Percentiles rank a stretch among this genome's conserved stretches.
These are phyloP conservation scores for Agrotis exclamationis DNA, from an alignment of 2,888 invertebrate genomes.

Conservation along the genomic window DNA sequence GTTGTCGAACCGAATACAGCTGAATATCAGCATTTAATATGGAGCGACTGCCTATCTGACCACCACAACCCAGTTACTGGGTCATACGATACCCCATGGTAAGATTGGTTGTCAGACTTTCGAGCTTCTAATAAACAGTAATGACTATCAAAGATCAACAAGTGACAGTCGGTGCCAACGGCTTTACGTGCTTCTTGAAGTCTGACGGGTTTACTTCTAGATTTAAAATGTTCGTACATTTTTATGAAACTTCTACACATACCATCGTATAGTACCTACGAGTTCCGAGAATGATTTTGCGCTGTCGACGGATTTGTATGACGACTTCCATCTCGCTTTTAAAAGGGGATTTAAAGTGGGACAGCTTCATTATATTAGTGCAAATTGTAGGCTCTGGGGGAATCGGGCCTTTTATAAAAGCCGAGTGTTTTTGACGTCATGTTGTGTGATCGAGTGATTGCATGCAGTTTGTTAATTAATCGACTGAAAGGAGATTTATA, in stretches of 20 bases:
- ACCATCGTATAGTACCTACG: not conserved
- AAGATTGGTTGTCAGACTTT: too few species aligned
- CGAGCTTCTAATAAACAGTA: too few species aligned
- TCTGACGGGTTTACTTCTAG: too few species aligned
- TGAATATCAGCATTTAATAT: too few species aligned
- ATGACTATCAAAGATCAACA: too few species aligned
- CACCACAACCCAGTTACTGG: too few species aligned
- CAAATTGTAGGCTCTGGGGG: slow-evolving; percentile 43
- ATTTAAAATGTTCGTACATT: too few species aligned
- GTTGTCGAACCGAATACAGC: too few species aligned
- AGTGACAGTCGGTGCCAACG: too few species aligned
- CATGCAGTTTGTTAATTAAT: slow-evolving; percentile 6
- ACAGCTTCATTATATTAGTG: slow-evolving; percentile 62
- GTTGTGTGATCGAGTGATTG: slow-evolving; percentile 17
- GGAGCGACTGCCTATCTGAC: too few species aligned
- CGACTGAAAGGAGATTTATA: not conserved
- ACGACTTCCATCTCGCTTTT: slow-evolving; percentile 53
- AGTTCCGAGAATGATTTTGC: slow-evolving; percentile 50
- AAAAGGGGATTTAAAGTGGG: slow-evolving; percentile 62
- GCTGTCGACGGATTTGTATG: slow-evolving; percentile 60
- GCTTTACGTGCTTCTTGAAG: too few species aligned
- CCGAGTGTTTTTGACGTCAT: slow-evolving; percentile 24
- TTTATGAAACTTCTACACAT: slow-evolving; percentile 37
- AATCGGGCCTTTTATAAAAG: slow-evolving; percentile 7
- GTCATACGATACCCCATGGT: too few species aligned